Percentiles rank a stretch among this genome's conserved stretches.
Conservation (phyloP, 92 coral and sea anemone genomes). For the Zoanthus sociatus region DNA sequence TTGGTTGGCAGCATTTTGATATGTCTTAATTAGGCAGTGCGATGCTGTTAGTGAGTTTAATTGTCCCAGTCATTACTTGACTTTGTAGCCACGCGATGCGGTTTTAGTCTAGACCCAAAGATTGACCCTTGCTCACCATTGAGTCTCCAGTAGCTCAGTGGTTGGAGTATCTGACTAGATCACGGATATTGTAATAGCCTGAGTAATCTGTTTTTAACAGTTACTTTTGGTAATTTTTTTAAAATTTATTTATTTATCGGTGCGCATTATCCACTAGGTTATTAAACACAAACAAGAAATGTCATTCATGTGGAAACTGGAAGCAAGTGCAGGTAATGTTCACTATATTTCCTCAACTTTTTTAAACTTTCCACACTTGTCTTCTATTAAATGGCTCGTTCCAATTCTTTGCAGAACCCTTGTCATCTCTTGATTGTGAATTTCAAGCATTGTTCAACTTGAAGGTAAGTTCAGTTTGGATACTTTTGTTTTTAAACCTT, state of each 20-base stretch:
- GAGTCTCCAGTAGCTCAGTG: too few relatives aligned
- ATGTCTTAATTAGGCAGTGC: too few relatives aligned
- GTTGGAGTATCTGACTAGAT: too few relatives aligned
- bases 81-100: too few relatives aligned
- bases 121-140: too few relatives aligned
- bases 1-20: background rate
- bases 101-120: too few relatives aligned
- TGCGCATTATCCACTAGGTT: conserved; percentile 27
- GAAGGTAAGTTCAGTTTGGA: background rate
- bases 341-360: background rate
- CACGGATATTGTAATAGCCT: background rate
- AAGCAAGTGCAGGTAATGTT: conserved; percentile 31
- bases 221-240: too few relatives aligned
- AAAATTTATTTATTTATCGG: background rate
- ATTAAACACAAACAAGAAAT: conserved; percentile 71
- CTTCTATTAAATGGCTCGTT: background rate
- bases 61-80: too few relatives aligned
- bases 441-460: conserved; percentile 55
- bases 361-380: background rate
- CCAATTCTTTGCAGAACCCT: conserved; percentile 41
- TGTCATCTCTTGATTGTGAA: conserved; percentile 64
- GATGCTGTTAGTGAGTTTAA: background rate
- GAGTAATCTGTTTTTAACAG: too few relatives aligned
- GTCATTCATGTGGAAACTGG: conserved; percentile 83
- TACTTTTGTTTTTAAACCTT: too few relatives aligned